phyloP scores from a whole-genome alignment of 2,888 invertebrate genomes.

The Xylota sylvarum region DNA sequence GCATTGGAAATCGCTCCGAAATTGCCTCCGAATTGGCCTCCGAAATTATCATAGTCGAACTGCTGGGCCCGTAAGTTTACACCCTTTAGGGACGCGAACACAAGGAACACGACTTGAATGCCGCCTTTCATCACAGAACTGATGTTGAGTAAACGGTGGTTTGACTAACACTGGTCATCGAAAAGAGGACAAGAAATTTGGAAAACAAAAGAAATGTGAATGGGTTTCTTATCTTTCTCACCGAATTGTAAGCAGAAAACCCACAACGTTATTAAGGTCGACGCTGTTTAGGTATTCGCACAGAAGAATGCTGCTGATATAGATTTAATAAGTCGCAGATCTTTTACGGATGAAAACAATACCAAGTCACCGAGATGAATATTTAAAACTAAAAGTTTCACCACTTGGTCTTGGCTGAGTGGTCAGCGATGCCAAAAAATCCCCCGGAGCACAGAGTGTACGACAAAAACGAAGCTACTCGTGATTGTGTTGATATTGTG shows the following conservation, averaged over 20 bases:
- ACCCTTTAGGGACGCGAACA: background rate
- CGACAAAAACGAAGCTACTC: slow-evolving; percentile 7
- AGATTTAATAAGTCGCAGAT: background rate
- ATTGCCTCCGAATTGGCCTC: background rate
- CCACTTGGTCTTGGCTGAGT: background rate
- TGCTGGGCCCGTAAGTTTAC: slow-evolving; percentile 5
- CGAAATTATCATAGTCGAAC: slow-evolving; percentile 23
- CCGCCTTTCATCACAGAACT: slow-evolving; percentile 26
- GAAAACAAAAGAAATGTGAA: background rate
- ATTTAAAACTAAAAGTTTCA: background rate
- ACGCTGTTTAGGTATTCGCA: background rate
- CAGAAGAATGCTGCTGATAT: background rate
- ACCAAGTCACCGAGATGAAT: background rate
- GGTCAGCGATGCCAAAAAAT: background rate
- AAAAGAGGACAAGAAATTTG: background rate
- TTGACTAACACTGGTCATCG: slow-evolving; percentile 33
- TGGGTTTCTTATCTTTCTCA: slow-evolving; percentile 35
- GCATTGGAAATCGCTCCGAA: background rate
- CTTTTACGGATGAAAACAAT: background rate
- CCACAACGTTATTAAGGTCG: background rate
- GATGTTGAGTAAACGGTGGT: slow-evolving; percentile 21
- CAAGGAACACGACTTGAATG: slow-evolving; percentile 18
- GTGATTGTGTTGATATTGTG: slow-evolving; percentile 2
- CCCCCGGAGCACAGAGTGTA: slow-evolving; percentile 19
- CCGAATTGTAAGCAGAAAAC: background rate